A percentile compares a stretch with the other conserved stretches of the same genome.
phyloP scores from a whole-genome alignment of 2,797 vertebrate species.

The Picus viridis region DNA sequence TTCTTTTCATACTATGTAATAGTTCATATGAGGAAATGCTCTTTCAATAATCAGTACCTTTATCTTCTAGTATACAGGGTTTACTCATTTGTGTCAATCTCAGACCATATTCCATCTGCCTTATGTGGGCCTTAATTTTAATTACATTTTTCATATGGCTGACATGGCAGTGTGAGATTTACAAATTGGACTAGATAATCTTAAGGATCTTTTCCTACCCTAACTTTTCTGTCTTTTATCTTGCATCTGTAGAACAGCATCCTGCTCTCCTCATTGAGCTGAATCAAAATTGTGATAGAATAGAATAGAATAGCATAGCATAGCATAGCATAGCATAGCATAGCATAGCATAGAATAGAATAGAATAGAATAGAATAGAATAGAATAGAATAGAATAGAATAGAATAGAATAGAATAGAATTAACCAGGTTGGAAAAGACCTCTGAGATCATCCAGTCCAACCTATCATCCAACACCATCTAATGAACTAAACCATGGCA shows the following conservation, averaged over 20 bases:
- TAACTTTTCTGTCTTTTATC: background rate
- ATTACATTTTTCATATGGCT: background rate
- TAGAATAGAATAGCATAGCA: no score
- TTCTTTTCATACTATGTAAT: background rate
- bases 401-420: no score
- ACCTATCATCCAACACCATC: no score
- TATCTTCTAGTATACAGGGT: background rate
- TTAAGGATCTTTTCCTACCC: background rate
- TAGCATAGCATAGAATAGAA: no score
- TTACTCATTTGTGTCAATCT: background rate
- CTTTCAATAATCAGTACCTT: background rate
- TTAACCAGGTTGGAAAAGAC: no score
- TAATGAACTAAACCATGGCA: no score
- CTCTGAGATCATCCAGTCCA: no score
- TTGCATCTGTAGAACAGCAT: background rate
- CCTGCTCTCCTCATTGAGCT: background rate
- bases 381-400: no score
- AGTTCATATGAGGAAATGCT: fast-evolving
- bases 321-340: no score
- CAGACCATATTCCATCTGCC: background rate
- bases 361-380: no score
- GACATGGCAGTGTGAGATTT: background rate
- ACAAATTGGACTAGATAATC: fast-evolving
- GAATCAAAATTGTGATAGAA: background rate
- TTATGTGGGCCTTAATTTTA: background rate